Evolutionary conservation across 1,140 invertebrate species (phyloP).

Genomic region (Popillia japonica): DNA sequence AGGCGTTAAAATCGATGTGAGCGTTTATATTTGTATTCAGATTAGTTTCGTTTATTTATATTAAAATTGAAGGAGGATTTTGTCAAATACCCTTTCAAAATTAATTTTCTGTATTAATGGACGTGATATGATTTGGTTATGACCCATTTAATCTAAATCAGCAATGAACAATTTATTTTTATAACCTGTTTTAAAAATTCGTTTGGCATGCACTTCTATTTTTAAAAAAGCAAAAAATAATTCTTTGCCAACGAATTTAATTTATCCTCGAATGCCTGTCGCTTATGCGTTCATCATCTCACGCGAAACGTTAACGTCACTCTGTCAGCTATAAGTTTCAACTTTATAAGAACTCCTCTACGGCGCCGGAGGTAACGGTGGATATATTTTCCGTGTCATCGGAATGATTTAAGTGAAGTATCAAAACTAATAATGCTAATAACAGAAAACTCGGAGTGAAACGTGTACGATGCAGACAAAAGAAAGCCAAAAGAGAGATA

Average conservation of each 20-base stretch:
- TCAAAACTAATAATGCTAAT: not conserved
- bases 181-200: no score
- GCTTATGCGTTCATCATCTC: not conserved
- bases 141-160: no score
- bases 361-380: not conserved
- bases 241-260: not conserved
- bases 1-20: not conserved
- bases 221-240: not conserved
- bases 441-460: not conserved
- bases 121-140: no score
- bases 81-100: no score
- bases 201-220: no score
- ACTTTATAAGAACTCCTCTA: not conserved
- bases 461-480: not conserved
- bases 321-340: not conserved
- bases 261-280: not conserved
- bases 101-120: no score
- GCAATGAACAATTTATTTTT: no score
- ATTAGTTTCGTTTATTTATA: no score
- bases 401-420: not conserved
- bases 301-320: not conserved
- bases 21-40: no score
- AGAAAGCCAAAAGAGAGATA: not conserved
- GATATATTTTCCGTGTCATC: slow-evolving; percentile 5
- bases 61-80: no score